These are phyloP conservation scores for Aplysina aerophoba DNA, from an alignment of 37 sponge, comb jelly and placozoan genomes.

Conservation along the genomic window DNA sequence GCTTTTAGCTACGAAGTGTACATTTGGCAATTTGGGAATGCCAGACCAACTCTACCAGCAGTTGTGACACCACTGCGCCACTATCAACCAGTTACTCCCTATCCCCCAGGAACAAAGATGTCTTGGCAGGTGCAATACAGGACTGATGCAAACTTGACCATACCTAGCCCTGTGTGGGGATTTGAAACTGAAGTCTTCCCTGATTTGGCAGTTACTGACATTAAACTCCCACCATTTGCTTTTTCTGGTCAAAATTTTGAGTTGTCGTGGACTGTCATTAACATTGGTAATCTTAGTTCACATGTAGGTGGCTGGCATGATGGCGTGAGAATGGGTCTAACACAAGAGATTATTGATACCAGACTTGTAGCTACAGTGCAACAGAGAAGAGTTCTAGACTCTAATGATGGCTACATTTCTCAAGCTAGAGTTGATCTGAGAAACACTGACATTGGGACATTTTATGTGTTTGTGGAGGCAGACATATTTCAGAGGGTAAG, in stretches of 20 bases:
- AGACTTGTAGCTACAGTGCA: not conserved
- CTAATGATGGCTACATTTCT: constrained; percentile 36
- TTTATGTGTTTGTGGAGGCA: constrained; percentile 30
- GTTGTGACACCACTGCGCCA: not conserved
- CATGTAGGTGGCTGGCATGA: not conserved
- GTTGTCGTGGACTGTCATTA: constrained; percentile 17
- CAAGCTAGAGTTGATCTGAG: not conserved
- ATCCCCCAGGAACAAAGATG: constrained; percentile 4
- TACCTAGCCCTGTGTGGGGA: constrained; percentile 37
- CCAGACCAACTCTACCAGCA: not conserved
- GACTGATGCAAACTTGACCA: not conserved
- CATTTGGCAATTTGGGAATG: not conserved
- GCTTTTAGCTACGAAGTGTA: constrained; percentile 23
- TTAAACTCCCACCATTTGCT: constrained; percentile 17
- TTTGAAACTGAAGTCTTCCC: constrained; percentile 2
- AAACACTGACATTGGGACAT: not conserved
- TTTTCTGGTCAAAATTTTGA: constrained; percentile 23
- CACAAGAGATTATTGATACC: not conserved
- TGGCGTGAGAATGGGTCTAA: not conserved
- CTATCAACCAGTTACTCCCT: not conserved
- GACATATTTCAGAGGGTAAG: not conserved
- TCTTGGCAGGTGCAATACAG: constrained; percentile 28
- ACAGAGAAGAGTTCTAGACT: constrained; percentile 9
- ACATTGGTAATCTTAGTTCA: constrained; percentile 26
- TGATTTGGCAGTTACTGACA: not conserved